Evolutionary conservation across 2,797 vertebrate species (phyloP).

Genomic region (Chloroceryle inda): DNA sequence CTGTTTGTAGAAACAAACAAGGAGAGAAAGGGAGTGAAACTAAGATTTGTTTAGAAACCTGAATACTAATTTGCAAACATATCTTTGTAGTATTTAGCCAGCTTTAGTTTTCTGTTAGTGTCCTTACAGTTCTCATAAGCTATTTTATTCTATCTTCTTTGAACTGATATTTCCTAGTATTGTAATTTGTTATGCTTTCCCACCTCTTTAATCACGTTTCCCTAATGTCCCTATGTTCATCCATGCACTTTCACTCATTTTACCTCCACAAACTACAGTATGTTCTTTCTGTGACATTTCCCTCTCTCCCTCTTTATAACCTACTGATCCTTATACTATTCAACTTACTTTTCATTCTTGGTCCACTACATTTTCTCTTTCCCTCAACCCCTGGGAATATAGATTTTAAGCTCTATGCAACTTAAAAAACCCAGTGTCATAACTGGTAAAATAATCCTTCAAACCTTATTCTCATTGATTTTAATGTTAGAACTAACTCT

Average conservation of each 20-base stretch:
- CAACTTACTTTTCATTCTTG: not conserved
- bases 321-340: not conserved
- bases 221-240: not conserved
- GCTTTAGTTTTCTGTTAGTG: not conserved
- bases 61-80: not conserved
- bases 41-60: not conserved
- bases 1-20: not conserved
- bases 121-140: not conserved
- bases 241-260: not conserved
- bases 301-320: not conserved
- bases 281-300: not conserved
- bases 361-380: not conserved
- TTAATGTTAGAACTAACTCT: not conserved
- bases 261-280: not conserved
- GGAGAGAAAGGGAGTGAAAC: not conserved
- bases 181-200: not conserved
- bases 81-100: not conserved
- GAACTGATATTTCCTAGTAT: not conserved
- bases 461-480: not conserved
- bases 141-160: not conserved
- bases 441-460: not conserved
- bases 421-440: not conserved
- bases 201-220: not conserved
- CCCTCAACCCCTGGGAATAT: fast-evolving
- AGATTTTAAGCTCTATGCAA: not conserved